Conservation (phyloP, 2,888 invertebrate species). For the Drosophila lutescens region DNA sequence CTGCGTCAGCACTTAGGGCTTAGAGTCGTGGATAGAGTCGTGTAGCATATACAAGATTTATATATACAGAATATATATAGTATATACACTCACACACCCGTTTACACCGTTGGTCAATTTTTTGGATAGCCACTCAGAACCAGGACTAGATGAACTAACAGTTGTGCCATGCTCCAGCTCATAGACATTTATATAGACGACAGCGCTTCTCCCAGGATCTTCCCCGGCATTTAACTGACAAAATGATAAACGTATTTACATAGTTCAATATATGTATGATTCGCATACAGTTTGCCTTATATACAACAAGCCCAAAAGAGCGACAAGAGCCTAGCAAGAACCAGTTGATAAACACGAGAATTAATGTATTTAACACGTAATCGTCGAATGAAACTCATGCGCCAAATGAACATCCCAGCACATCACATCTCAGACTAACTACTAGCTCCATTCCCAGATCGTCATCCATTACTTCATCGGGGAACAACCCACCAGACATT, state of each 20-base stretch:
- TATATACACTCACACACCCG: conserved; percentile 51
- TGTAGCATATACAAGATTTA: conserved; percentile 62
- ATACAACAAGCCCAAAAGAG: conserved; percentile 57
- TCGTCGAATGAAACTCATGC: conserved; percentile 72
- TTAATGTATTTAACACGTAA: conserved; percentile 57
- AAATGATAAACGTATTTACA: conserved; percentile 65
- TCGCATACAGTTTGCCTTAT: conserved; percentile 72
- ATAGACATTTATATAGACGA: conserved; percentile 27
- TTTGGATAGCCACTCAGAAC: conserved; percentile 60
- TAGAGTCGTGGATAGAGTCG: conserved; percentile 60
- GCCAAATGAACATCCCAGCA: conserved; percentile 68
- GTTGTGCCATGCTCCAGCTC: conserved; percentile 71
- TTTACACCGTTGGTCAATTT: conserved; percentile 71
- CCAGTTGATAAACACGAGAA: conserved; percentile 20
- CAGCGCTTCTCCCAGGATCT: conserved; percentile 53
- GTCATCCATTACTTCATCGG: conserved; percentile 3
- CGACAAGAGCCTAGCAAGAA: conserved; percentile 29
- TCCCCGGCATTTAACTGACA: conserved; percentile 62
- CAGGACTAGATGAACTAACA: conserved; percentile 40
- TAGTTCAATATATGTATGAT: conserved; percentile 75
- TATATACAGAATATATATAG: conserved; percentile 49
- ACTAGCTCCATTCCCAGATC: conserved; percentile 25
- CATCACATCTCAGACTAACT: conserved; percentile 30
- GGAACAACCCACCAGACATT: conserved; percentile 1
- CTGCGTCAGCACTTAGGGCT: conserved; percentile 36